Evolutionary conservation across 2,888 invertebrate species (phyloP), one percentile per base, ranked within the genome.

Genomic region (Dioctria linearis): DNA sequence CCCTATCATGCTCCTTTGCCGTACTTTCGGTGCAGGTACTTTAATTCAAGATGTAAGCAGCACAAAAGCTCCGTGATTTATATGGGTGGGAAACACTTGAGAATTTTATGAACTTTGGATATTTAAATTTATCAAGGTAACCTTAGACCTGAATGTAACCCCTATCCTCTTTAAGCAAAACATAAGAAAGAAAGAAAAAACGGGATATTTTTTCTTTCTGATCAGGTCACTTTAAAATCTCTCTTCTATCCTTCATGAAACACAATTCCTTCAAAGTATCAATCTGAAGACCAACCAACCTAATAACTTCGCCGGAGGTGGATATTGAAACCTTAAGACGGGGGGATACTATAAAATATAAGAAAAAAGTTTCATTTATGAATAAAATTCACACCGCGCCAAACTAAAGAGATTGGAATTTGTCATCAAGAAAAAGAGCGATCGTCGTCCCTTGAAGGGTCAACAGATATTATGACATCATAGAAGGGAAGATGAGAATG

Each of bases 291-390:
- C 11, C 54, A 11, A 54, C 11, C 54, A 11, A 54, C 54, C 54
- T n/a, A 8, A 11, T n/a, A 54, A 11, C 54, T 8, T 54, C 8
- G 37, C 51, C 54, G 37, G 6, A 8, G 25, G 39, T 51, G 49
- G 69, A 69, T 69, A 69, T 69, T 43, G 69, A 69, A 51, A 69
- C 69, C 69, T 39, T 13, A 49, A 69, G 69, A 69, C 43, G 69
- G 51, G 69, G 25, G 46, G 67, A 43, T 37, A 69, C 69, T 69
- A n/a, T n/a, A 51, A 69, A 69, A 69, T 69, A 69, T 51, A 69
- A 69, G 51, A 69, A 69, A 25, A 25, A 69, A 51, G 49, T 69
- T 51, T 46, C 69, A 69, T 49, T 69, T 69, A 69, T 69, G 69
- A 69, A 69, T 69, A 69, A 69, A 69, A 51, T 51, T 69, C 69